Conservation (phyloP, 2,888 invertebrate species). For the Chorisops tibialis region DNA sequence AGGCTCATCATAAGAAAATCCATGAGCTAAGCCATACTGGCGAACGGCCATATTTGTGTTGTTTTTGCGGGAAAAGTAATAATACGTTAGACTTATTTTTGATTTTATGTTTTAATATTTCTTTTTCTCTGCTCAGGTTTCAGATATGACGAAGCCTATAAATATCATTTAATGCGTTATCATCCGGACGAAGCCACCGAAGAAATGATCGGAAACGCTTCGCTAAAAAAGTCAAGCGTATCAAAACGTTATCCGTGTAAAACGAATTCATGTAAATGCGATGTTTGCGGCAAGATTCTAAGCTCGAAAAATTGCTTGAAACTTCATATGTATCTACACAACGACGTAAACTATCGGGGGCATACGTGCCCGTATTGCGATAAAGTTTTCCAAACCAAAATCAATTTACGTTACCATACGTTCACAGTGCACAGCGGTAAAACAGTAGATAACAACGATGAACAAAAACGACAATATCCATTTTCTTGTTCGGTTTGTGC, state of each 20-base stretch:
- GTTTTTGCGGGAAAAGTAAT: slow-evolving; percentile 30
- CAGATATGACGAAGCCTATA: slow-evolving; percentile 31
- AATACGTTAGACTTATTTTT: neutral
- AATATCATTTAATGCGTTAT: slow-evolving; percentile 28
- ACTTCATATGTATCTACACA: too few species aligned
- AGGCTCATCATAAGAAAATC: slow-evolving; percentile 28
- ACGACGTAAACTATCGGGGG: too few species aligned
- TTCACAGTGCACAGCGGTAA: too few species aligned
- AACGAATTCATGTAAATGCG: slow-evolving; percentile 21
- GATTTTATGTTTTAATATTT: neutral
- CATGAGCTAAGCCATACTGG: slow-evolving; percentile 31
- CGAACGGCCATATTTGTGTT: slow-evolving; percentile 27
- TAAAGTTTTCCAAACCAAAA: too few species aligned
- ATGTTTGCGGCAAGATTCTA: slow-evolving; percentile 27
- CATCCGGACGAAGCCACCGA: too few species aligned
- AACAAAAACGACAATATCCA: too few species aligned
- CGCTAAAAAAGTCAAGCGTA: too few species aligned
- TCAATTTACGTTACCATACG: too few species aligned
- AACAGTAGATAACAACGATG: too few species aligned
- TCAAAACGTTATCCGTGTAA: too few species aligned
- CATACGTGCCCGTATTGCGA: too few species aligned
- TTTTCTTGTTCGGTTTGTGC: neutral
- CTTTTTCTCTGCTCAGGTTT: slow-evolving; percentile 21
- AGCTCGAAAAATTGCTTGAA: neutral
- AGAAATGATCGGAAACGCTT: too few species aligned